Base-by-base conservation (phyloP, 1,140 invertebrate species). In the Formica exsecta region DNA sequence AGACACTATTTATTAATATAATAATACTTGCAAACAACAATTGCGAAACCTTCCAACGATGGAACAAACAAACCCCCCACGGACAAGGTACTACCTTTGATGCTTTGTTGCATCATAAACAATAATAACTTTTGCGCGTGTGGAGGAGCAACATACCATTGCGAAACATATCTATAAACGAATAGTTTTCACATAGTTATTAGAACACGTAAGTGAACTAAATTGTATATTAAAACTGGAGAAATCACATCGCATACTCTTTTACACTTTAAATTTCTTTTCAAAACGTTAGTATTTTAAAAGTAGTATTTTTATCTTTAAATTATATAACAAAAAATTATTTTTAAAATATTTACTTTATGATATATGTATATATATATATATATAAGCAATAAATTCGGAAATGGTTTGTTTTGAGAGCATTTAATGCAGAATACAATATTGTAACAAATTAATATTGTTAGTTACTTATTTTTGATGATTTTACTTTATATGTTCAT, bases 61-160 rank as follows among this genome's bases (percentile, higher is more conserved):
- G 73, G 48, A 13, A 85, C 71, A 41, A 76, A 85, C 25, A 85
- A 13, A 54, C 48, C 22, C 3, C 68, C 68, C 9, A 83, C 54
- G 16, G 54, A 32, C 22, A 83, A 0, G 6, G 36, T 32, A 38
- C 32, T 44, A 36, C 68, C 51, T 61, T 44, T 83, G 19, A 83
- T 61, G 8, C 66, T 61, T 61, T 48, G 65, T 61, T 73, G 51
- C 79, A 83, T 83, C 61, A 83, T 73, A 0, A 83, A 73, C 29
- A 83, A 73, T 36, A 83, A 2, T 61, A 83, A 71, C 6, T 83
- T 83, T 73, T 83, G 79, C 13, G 79, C 36, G 36, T 62, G 79
- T 13, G 32, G 44, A 3, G 79, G 79, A 44, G 48, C 79, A 2
- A 25, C 1, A 29, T 83, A 83, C 79, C 79, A 83, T 44, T 83